Evolutionary conservation across 2,888 invertebrate genomes (phyloP).

Genomic region (Prosopocoilus inquinatus): DNA sequence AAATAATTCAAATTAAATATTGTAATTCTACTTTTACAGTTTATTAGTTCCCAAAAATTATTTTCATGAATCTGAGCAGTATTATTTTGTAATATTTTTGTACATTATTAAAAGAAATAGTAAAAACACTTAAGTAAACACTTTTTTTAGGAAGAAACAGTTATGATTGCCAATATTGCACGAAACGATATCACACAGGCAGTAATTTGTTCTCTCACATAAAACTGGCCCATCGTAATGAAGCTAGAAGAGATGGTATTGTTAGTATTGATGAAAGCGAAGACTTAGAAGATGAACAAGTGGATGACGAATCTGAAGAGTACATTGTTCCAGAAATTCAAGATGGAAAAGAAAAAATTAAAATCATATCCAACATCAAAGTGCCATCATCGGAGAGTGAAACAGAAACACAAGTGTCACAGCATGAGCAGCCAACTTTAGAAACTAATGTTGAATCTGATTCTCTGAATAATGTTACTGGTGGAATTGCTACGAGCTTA

Average conservation of each 20-base stretch:
- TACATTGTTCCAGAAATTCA: slow-evolving; percentile 2
- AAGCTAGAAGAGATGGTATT: slow-evolving; percentile 65
- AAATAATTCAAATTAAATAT: no score
- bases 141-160: slow-evolving; percentile 27
- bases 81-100: not conserved
- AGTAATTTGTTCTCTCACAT: slow-evolving; percentile 71
- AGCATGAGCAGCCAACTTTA: not conserved
- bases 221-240: slow-evolving; percentile 62
- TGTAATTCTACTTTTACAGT: no score
- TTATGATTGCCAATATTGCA: slow-evolving; percentile 70
- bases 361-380: slow-evolving; percentile 11
- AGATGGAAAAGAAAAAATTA: slow-evolving; percentile 11
- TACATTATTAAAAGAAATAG: not conserved
- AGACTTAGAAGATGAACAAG: slow-evolving; percentile 53
- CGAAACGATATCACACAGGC: slow-evolving; percentile 68
- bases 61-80: not conserved
- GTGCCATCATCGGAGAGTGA: not conserved
- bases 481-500: slow-evolving; percentile 58
- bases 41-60: no score
- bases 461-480: slow-evolving; percentile 52
- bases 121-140: not conserved
- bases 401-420: not conserved
- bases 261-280: slow-evolving; percentile 56
- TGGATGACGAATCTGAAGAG: slow-evolving; percentile 25
- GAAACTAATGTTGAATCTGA: not conserved